These are phyloP conservation scores for Benitochromis conjunctus DNA, from an alignment of 2,113 vertebrate species.

Conservation along the genomic window DNA sequence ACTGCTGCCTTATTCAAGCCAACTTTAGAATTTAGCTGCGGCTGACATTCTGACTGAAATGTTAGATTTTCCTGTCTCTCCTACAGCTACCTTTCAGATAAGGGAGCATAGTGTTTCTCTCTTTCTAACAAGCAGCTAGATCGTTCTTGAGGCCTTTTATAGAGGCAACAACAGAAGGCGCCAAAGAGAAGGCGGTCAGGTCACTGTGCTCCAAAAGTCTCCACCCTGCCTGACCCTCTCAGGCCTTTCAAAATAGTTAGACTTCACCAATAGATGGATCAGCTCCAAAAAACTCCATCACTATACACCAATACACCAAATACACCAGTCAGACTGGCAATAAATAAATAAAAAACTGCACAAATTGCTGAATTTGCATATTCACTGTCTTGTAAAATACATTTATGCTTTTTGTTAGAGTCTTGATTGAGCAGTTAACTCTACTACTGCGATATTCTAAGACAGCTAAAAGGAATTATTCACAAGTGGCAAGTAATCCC, in stretches of 20 bases:
- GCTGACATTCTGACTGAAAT: background rate
- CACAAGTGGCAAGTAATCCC: background rate
- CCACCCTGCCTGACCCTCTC: background rate
- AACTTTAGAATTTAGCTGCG: background rate
- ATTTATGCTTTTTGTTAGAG: background rate
- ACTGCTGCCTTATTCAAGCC: background rate
- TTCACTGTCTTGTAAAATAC: background rate
- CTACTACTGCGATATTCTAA: background rate
- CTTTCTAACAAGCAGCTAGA: background rate
- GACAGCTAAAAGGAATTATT: background rate
- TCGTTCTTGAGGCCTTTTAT: background rate
- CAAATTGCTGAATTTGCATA: background rate
- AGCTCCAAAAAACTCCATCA: background rate
- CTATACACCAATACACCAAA: background rate
- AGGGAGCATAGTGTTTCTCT: background rate
- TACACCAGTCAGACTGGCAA: background rate
- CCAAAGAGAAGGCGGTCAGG: background rate
- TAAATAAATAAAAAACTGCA: fast-evolving
- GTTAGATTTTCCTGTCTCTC: background rate
- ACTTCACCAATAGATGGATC: background rate
- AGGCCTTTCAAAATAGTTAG: background rate
- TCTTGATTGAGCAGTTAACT: background rate
- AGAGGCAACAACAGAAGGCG: background rate
- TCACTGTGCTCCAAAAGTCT: background rate
- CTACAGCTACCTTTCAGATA: background rate